Evolutionary conservation across 2,113 vertebrate genomes (phyloP).

Genomic region (Noturus placidus): DNA sequence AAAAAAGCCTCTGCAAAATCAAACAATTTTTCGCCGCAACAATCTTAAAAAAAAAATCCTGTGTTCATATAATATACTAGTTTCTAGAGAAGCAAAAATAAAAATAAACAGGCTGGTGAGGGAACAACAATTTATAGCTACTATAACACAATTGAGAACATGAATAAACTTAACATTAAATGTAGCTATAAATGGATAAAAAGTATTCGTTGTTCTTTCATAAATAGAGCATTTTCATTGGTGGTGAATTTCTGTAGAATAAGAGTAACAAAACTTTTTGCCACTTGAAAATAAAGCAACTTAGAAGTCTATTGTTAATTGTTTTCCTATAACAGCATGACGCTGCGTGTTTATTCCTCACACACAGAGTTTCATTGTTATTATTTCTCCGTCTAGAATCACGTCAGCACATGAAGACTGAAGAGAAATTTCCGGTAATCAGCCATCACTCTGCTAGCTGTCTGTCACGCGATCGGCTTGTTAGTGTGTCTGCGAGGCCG

Average conservation of each 20-base stretch:
- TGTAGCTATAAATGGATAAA: not conserved
- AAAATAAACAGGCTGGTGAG: too few species aligned
- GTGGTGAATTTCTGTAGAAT: not conserved
- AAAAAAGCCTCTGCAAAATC: too few species aligned
- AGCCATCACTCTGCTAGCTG: constrained; percentile 4
- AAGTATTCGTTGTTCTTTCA: not conserved
- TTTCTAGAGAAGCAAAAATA: not conserved
- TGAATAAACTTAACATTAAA: not conserved
- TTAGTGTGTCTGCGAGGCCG: not conserved
- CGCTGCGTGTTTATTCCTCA: not conserved
- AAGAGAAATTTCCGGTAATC: constrained; percentile 26
- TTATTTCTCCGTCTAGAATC: not conserved
- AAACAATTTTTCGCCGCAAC: too few species aligned
- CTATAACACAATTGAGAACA: too few species aligned
- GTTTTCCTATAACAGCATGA: not conserved
- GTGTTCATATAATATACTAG: not conserved
- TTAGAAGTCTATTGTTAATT: not conserved
- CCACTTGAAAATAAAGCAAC: not conserved
- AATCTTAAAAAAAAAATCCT: too few species aligned
- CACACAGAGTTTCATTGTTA: not conserved
- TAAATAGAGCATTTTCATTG: not conserved
- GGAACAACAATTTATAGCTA: too few species aligned
- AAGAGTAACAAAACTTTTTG: not conserved
- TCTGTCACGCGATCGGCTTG: constrained; percentile 10
- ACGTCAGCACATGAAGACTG: not conserved